phyloP scores from a whole-genome alignment of 2,888 invertebrate species.

The Cheilosia urbana region DNA sequence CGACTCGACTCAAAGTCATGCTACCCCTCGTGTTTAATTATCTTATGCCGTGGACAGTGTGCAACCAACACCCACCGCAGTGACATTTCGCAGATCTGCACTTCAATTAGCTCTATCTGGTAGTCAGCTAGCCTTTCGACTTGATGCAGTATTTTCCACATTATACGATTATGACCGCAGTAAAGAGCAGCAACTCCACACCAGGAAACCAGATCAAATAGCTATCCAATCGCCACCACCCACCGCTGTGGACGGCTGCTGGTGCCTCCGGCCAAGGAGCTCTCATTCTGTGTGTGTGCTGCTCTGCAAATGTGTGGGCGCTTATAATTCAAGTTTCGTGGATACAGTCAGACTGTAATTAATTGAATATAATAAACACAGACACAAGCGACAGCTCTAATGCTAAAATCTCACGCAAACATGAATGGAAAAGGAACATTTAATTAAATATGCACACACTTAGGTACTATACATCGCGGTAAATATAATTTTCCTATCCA shows the following conservation, averaged over 20 bases:
- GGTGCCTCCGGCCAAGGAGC: conserved; percentile 16
- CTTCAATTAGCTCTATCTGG: conserved; percentile 51
- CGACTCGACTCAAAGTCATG: neutral
- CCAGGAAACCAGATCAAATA: conserved; percentile 59
- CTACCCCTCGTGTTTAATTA: neutral
- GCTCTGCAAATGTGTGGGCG: conserved; percentile 36
- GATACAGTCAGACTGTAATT: conserved; percentile 57
- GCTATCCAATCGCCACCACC: neutral
- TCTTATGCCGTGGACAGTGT: neutral
- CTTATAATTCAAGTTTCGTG: conserved; percentile 61
- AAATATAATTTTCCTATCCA: conserved; percentile 6
- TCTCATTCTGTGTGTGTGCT: conserved; percentile 9
- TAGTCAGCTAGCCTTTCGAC: neutral
- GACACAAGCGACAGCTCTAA: conserved; percentile 33
- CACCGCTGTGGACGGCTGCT: neutral
- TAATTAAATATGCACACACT: conserved; percentile 45
- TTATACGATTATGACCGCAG: conserved; percentile 39
- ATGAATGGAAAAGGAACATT: conserved; percentile 35
- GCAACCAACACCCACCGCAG: neutral
- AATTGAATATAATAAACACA: conserved; percentile 64
- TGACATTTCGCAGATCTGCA: conserved; percentile 58
- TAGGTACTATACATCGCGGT: neutral
- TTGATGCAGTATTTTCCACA: conserved; percentile 20
- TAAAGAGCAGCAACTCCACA: too few relatives aligned
- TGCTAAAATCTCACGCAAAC: conserved; percentile 62